Percentiles rank a stretch among this genome's conserved stretches.
Evolutionary conservation across 2,113 vertebrate species (phyloP).

Genomic region (Emydocephalus ijimae): DNA sequence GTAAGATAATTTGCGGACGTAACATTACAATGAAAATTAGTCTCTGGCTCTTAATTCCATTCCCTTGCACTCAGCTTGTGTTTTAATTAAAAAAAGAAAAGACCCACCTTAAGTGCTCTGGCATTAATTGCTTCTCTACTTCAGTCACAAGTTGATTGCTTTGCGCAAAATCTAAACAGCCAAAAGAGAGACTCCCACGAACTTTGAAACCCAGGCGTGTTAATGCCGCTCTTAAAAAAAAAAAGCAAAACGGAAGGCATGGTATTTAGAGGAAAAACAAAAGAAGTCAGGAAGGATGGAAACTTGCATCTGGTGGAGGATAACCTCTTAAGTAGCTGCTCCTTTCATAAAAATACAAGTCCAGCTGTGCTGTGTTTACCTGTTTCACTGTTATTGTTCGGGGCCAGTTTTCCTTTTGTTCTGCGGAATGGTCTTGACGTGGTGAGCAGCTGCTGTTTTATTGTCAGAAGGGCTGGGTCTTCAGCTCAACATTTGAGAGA

Average conservation of each 20-base stretch:
- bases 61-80: not conserved
- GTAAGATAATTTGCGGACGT: not conserved
- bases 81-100: not conserved
- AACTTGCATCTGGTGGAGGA: not conserved
- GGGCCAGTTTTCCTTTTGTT: slow-evolving; percentile 56
- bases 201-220: not conserved
- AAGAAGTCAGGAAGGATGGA: not conserved
- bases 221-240: not conserved
- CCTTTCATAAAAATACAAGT: not conserved
- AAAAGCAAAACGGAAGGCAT: not conserved
- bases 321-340: not conserved
- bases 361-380: not conserved
- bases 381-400: slow-evolving; percentile 48
- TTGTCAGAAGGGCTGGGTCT: slow-evolving; percentile 5
- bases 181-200: not conserved
- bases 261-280: not conserved
- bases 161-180: not conserved
- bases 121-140: not conserved
- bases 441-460: slow-evolving; percentile 45
- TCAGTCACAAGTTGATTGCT: not conserved
- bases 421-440: slow-evolving; percentile 27
- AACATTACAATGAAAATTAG: not conserved
- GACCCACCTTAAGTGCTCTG: not conserved
- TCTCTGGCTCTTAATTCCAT: not conserved
- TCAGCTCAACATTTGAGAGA: not conserved